Evolutionary conservation across 1,140 invertebrate genomes (phyloP).

Genomic region (Frieseomelitta varia): DNA sequence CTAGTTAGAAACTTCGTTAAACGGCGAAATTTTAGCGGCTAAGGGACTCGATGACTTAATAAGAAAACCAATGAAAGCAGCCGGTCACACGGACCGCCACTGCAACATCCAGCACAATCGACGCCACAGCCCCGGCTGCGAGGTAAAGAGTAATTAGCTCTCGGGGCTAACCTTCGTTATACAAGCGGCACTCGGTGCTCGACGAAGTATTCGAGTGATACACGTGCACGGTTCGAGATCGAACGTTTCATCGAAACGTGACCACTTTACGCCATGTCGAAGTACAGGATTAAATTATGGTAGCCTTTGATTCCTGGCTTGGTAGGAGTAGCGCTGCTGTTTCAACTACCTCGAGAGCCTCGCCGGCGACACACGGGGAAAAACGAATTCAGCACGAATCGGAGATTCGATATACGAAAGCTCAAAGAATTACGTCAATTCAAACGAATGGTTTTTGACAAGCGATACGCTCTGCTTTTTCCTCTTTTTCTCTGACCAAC

Average conservation of each 20-base stretch:
- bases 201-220: slow-evolving; percentile 16
- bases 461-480: background rate
- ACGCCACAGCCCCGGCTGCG: background rate
- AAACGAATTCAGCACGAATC: background rate
- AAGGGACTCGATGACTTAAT: slow-evolving; percentile 18
- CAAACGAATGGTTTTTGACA: no score
- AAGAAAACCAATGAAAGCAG: slow-evolving; percentile 19
- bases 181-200: background rate
- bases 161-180: slow-evolving; percentile 7
- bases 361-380: background rate
- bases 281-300: slow-evolving; percentile 39
- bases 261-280: background rate
- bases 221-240: background rate
- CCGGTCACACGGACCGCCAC: no score
- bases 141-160: slow-evolving; percentile 48
- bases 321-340: slow-evolving; percentile 11
- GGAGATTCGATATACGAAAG: background rate
- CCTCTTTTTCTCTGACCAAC: no score
- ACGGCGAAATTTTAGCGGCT: no score
- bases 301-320: slow-evolving; percentile 43
- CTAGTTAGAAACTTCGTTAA: background rate
- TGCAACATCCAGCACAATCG: slow-evolving; percentile 45
- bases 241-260: slow-evolving; percentile 35
- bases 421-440: background rate
- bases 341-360: slow-evolving; percentile 2